A percentile compares a stretch with the other conserved stretches of the same genome.
phyloP scores from a whole-genome alignment of 2,888 invertebrate genomes.

The Epistrophe grossulariae region DNA sequence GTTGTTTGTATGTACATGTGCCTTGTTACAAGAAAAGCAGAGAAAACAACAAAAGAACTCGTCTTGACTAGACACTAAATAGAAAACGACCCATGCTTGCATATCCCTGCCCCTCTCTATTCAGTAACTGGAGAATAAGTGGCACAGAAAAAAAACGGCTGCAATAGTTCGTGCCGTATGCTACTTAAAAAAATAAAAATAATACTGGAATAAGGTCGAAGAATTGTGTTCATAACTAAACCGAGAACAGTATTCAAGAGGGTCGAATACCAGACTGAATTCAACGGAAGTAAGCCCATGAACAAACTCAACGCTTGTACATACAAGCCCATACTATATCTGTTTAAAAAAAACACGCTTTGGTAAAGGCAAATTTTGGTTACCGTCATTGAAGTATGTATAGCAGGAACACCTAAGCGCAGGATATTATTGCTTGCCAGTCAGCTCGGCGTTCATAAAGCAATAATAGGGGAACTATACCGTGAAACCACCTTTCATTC shows the following conservation, averaged over 20 bases:
- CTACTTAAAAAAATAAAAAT: background rate
- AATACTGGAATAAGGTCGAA: slow-evolving; percentile 26
- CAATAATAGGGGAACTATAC: slow-evolving; percentile 56
- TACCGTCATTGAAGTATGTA: slow-evolving; percentile 9
- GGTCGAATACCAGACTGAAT: slow-evolving; percentile 48
- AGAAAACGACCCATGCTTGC: slow-evolving; percentile 19
- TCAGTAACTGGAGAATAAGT: slow-evolving; percentile 39
- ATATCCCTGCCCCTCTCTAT: slow-evolving; percentile 18
- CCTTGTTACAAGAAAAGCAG: slow-evolving; percentile 23
- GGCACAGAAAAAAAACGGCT: slow-evolving; percentile 38
- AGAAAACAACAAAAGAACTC: slow-evolving; percentile 45
- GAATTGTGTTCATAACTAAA: slow-evolving; percentile 37
- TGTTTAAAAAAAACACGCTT: slow-evolving; percentile 6
- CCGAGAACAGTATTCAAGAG: slow-evolving; percentile 60
- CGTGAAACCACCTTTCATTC: slow-evolving; percentile 67
- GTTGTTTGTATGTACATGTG: background rate
- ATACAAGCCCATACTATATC: background rate
- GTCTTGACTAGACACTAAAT: slow-evolving; percentile 48
- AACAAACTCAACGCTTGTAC: slow-evolving; percentile 32
- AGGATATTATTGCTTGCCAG: slow-evolving; percentile 55
- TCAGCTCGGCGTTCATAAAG: slow-evolving; percentile 25
- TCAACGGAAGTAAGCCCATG: slow-evolving; percentile 63
- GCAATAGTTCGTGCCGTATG: slow-evolving; percentile 57
- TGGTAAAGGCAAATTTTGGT: slow-evolving; percentile 34
- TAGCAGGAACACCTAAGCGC: slow-evolving; percentile 34